Percentiles rank a stretch among this genome's conserved stretches.
phyloP scores from a whole-genome alignment of 1,140 invertebrate genomes.

The Doryteuthis pealeii region DNA sequence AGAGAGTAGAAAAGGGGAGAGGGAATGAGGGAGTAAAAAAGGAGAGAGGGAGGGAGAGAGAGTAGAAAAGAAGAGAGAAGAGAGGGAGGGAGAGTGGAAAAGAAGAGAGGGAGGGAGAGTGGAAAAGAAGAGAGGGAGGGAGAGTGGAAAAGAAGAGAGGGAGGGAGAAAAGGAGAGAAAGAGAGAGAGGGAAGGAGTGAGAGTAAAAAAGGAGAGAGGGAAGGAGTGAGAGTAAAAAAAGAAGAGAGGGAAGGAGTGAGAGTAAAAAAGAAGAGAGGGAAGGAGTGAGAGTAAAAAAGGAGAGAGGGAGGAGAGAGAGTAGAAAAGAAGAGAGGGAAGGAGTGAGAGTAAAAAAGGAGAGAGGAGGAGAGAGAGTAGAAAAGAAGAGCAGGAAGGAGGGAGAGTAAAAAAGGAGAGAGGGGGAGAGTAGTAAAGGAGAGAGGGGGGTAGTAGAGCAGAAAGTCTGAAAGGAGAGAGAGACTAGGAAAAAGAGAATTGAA shows the following conservation, averaged over 20 bases:
- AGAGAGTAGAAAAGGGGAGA: no score
- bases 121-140: background rate
- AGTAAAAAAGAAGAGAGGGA: no score
- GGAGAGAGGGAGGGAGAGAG: background rate
- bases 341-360: background rate
- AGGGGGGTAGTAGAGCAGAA: no score
- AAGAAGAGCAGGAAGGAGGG: background rate
- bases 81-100: background rate
- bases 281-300: no score
- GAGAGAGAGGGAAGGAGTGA: background rate
- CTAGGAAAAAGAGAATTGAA: no score
- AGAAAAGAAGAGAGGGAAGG: background rate
- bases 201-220: background rate
- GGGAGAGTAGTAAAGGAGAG: no score
- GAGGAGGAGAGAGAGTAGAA: background rate
- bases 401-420: background rate
- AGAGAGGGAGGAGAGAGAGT: no score
- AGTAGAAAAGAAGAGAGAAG: background rate
- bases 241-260: background rate
- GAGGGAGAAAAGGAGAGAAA: background rate
- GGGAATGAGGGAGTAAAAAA: background rate
- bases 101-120: background rate
- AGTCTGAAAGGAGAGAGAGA: no score
- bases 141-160: background rate
- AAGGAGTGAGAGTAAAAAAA: no score